Conservation (phyloP, 2,888 invertebrate genomes). For the Boloria selene region DNA sequence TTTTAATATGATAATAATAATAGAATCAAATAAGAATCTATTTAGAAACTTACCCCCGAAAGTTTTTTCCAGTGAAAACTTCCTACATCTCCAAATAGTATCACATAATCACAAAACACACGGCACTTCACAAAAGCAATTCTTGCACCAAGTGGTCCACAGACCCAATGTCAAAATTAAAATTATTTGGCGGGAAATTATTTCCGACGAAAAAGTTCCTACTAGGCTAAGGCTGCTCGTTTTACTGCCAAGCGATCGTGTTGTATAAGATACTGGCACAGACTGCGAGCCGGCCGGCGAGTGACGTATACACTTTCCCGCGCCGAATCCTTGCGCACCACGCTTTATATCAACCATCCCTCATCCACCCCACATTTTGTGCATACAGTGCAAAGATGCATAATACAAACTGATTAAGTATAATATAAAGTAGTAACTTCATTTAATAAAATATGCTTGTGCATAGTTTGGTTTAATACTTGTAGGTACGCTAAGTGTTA, state of each 20-base stretch:
- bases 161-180: conserved; percentile 39
- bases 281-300: conserved; percentile 69
- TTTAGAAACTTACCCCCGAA: conserved; percentile 36
- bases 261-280: conserved; percentile 52
- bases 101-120: conserved; percentile 46
- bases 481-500: no score
- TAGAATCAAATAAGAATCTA: conserved; percentile 28
- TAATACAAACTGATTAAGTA: conserved; percentile 8
- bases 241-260: conserved; percentile 53
- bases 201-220: conserved; percentile 72
- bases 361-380: conserved; percentile 52
- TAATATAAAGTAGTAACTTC: neutral
- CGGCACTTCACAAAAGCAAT: conserved; percentile 49
- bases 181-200: conserved; percentile 67
- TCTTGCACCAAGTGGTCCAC: conserved; percentile 52
- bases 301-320: conserved; percentile 54
- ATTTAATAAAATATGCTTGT: no score
- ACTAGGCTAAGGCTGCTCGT: conserved; percentile 42
- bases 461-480: neutral
- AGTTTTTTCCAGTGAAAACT: conserved; percentile 34
- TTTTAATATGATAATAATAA: no score
- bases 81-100: conserved; percentile 52
- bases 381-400: conserved; percentile 35
- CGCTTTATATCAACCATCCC: conserved; percentile 51
- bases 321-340: conserved; percentile 72